A percentile compares a stretch with the other conserved stretches of the same genome.
Conservation (phyloP, 2,888 invertebrate genomes). For the Ypsolopha sequella region DNA sequence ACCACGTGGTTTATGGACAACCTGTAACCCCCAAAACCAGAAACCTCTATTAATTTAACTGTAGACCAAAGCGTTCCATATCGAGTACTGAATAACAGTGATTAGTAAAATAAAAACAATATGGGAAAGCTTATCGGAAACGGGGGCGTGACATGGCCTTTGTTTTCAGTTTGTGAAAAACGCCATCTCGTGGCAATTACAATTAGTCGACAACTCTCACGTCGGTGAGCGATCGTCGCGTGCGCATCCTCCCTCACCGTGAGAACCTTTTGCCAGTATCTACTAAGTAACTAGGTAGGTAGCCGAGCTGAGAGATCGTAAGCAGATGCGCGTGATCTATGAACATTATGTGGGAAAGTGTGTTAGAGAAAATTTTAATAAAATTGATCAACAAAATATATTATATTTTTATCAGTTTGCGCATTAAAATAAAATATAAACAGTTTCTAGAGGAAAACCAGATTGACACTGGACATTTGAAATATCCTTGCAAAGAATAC, state of each 20-base stretch:
- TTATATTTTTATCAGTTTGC: too few species aligned
- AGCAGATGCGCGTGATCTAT: not conserved
- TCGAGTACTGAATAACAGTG: slow-evolving; percentile 19
- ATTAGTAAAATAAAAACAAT: slow-evolving; percentile 25
- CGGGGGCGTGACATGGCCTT: too few species aligned
- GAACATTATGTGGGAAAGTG: not conserved
- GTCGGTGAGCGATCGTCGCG: slow-evolving; percentile 11
- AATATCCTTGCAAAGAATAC: too few species aligned
- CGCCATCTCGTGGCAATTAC: slow-evolving; percentile 17
- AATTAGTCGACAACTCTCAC: slow-evolving; percentile 16
- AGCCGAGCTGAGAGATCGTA: not conserved
- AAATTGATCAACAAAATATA: too few species aligned
- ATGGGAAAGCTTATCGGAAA: slow-evolving; percentile 27
- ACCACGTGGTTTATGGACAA: too few species aligned
- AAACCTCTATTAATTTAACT: not conserved
- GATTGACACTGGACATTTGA: too few species aligned
- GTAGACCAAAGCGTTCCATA: slow-evolving; percentile 13
- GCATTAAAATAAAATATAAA: too few species aligned
- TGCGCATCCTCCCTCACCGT: not conserved
- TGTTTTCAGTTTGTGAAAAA: slow-evolving; percentile 9
- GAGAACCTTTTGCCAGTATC: not conserved
- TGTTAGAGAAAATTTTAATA: too few species aligned
- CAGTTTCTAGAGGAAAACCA: too few species aligned
- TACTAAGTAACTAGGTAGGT: too few species aligned
- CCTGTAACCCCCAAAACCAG: not conserved